A percentile compares a stretch with the other conserved stretches of the same genome.
Conservation (phyloP, 2,888 invertebrate species). For the Andrena fulva region DNA sequence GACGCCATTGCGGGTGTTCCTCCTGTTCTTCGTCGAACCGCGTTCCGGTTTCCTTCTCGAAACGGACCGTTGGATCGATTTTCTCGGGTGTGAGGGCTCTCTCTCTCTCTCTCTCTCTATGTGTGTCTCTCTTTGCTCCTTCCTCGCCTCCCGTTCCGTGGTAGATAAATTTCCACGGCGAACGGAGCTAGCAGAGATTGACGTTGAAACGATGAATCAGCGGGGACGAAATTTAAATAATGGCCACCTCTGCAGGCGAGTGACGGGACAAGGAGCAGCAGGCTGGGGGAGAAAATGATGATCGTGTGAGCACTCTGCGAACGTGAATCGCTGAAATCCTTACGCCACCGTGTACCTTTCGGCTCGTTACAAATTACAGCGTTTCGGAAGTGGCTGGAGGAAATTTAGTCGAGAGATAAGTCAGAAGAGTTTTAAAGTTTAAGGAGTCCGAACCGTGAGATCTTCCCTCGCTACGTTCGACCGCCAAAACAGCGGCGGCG, state of each 20-base stretch:
- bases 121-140: neutral
- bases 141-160: slow-evolving; percentile 9
- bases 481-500: slow-evolving; percentile 46
- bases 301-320: slow-evolving; percentile 10
- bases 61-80: slow-evolving; percentile 51
- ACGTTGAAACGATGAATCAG: slow-evolving; percentile 67
- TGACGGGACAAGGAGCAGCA: slow-evolving; percentile 18
- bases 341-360: slow-evolving; percentile 21
- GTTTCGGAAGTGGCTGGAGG: slow-evolving; percentile 7
- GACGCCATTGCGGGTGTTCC: slow-evolving; percentile 54
- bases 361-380: slow-evolving; percentile 46
- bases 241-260: slow-evolving; percentile 42
- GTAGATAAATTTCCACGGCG: slow-evolving; percentile 52
- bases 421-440: neutral
- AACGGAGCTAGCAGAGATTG: slow-evolving; percentile 55
- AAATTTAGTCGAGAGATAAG: neutral
- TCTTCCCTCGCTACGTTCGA: too few species aligned
- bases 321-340: slow-evolving; percentile 37
- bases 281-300: slow-evolving; percentile 30
- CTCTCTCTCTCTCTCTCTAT: neutral
- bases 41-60: slow-evolving; percentile 31
- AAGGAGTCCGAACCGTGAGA: too few species aligned
- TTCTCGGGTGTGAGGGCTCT: slow-evolving; percentile 25
- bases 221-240: slow-evolving; percentile 63
- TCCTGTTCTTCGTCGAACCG: slow-evolving; percentile 26